phyloP scores from a whole-genome alignment of 2,888 invertebrate genomes.

The Petrophora chlorosata region DNA sequence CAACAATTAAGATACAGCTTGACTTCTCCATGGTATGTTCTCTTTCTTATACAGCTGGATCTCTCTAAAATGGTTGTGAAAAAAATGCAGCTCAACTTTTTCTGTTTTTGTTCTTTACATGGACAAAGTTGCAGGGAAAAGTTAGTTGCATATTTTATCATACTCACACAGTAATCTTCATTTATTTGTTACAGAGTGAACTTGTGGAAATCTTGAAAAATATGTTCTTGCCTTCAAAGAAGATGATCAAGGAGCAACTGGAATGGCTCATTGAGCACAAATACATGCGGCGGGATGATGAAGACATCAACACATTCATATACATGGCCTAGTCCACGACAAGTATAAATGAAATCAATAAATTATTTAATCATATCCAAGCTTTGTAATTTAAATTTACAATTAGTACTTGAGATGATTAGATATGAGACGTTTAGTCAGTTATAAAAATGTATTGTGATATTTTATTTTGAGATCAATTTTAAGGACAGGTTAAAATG shows the following conservation, averaged over 20 bases:
- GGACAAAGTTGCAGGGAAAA: not conserved
- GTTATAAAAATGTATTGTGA: slow-evolving; percentile 23
- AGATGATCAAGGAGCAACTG: slow-evolving; percentile 99
- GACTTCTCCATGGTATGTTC: too few relatives aligned
- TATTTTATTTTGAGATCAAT: slow-evolving; percentile 31
- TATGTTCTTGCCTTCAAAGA: slow-evolving; percentile 99
- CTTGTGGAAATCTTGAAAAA: slow-evolving; percentile 98
- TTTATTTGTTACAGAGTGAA: slow-evolving; percentile 88
- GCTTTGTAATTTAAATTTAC: slow-evolving; percentile 23
- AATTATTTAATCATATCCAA: slow-evolving; percentile 64
- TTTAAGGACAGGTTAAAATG: slow-evolving; percentile 8
- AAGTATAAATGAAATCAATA: slow-evolving; percentile 64
- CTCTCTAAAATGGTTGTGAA: too few relatives aligned
- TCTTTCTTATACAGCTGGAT: too few relatives aligned
- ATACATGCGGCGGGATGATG: slow-evolving; percentile 97
- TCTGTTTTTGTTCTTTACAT: too few relatives aligned
- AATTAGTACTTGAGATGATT: slow-evolving; percentile 21
- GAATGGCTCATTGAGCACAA: slow-evolving; percentile 99
- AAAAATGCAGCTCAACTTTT: too few relatives aligned
- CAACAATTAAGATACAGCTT: too few relatives aligned
- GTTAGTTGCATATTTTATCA: too few relatives aligned
- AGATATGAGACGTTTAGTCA: too few relatives aligned
- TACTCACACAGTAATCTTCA: too few relatives aligned
- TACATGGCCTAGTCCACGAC: slow-evolving; percentile 92
- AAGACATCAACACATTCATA: slow-evolving; percentile 98